Conservation (phyloP, 2,888 invertebrate genomes). For the Gasteruption jaculator region DNA sequence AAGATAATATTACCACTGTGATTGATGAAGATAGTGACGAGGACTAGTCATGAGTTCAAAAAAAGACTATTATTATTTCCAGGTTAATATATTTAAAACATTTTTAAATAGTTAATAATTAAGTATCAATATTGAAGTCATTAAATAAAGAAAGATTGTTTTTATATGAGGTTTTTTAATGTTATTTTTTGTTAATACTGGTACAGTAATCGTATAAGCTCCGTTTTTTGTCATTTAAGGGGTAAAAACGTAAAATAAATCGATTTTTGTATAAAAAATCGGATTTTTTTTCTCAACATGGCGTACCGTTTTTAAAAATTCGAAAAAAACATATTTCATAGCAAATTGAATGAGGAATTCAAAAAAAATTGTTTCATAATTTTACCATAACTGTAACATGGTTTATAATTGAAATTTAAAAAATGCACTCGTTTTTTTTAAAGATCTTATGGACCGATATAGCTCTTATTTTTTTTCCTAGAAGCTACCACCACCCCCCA, state of each 20-base stretch:
- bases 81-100: neutral
- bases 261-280: neutral
- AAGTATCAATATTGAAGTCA: too few relatives aligned
- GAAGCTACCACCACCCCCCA: too few relatives aligned
- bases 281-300: neutral
- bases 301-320: constrained; percentile 1
- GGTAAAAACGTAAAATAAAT: too few relatives aligned
- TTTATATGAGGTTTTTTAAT: too few relatives aligned
- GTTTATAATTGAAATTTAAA: too few relatives aligned
- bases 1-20: constrained; percentile 7
- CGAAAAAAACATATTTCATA: neutral
- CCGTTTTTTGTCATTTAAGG: too few relatives aligned
- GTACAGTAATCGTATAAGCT: too few relatives aligned
- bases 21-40: constrained; percentile 21
- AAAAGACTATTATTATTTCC: neutral
- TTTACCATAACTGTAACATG: neutral
- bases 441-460: neutral
- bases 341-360: neutral
- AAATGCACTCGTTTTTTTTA: too few relatives aligned
- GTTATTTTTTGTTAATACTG: too few relatives aligned
- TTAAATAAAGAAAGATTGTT: too few relatives aligned
- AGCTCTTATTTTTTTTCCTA: neutral
- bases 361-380: neutral
- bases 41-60: constrained; percentile 14
- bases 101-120: too few relatives aligned